A percentile compares a stretch with the other conserved stretches of the same genome.
These are phyloP conservation scores for Drosophila equinoxialis DNA, from an alignment of 1,140 invertebrate species.

Conservation along the genomic window DNA sequence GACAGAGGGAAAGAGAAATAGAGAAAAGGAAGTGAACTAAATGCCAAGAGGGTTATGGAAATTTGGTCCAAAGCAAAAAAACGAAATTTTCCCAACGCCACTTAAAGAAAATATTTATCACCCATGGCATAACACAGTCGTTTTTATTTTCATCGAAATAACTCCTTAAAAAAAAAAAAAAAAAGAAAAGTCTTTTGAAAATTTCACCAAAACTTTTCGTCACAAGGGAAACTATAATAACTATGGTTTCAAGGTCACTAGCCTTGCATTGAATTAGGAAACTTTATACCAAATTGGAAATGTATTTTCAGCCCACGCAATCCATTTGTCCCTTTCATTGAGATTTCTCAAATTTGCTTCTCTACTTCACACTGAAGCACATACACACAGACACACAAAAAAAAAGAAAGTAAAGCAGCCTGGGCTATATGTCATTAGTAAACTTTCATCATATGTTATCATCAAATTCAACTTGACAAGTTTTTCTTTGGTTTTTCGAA, in stretches of 20 bases:
- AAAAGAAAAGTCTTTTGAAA: no score
- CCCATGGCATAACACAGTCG: background rate
- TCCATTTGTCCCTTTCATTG: background rate
- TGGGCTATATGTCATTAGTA: constrained; percentile 43
- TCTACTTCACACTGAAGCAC: constrained; percentile 20
- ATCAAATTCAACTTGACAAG: constrained; percentile 43
- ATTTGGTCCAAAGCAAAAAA: background rate
- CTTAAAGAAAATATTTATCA: constrained; percentile 12
- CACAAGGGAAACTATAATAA: no score
- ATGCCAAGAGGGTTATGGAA: constrained; percentile 13
- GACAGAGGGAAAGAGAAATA: background rate
- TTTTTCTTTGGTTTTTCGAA: constrained; percentile 30
- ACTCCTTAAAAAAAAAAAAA: no score
- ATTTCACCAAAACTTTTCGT: no score
- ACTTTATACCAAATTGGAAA: background rate
- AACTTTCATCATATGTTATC: constrained; percentile 59
- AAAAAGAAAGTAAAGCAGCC: constrained; percentile 32
- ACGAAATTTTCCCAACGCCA: constrained; percentile 6
- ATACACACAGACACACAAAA: background rate
- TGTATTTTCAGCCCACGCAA: background rate
- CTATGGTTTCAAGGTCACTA: no score
- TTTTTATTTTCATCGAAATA: no score
- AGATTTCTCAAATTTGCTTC: constrained; percentile 11
- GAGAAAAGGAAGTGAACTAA: constrained; percentile 9
- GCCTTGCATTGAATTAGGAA: no score